phyloP scores from a whole-genome alignment of 2,113 vertebrate genomes.

The Zingel zingel region DNA sequence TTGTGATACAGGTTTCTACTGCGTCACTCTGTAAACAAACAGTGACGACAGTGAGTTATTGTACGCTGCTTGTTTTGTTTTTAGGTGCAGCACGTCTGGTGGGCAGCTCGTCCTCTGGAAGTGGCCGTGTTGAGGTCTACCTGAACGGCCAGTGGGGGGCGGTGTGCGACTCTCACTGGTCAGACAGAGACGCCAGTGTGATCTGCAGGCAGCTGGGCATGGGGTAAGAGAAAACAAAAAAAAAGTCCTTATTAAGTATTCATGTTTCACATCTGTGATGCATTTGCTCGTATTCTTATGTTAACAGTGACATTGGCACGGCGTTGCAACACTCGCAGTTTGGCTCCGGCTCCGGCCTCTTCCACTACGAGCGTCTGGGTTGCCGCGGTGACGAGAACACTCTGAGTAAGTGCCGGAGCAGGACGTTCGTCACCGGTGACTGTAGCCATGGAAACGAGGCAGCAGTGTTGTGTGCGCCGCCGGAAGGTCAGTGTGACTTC shows the following conservation, averaged over 20 bases:
- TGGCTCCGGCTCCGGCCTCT: slow-evolving; percentile 82
- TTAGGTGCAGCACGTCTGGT: slow-evolving; percentile 87
- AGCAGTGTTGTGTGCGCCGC: slow-evolving; percentile 85
- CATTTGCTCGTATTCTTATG: background rate
- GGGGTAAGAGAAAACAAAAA: slow-evolving; percentile 74
- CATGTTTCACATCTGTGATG: background rate
- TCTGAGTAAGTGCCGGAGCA: slow-evolving; percentile 86
- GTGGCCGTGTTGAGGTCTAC: slow-evolving; percentile 87
- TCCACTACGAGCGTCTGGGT: slow-evolving; percentile 89
- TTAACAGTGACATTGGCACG: slow-evolving; percentile 88
- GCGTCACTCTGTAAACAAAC: too few species aligned
- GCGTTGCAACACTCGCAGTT: slow-evolving; percentile 83
- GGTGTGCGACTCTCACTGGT: slow-evolving; percentile 90
- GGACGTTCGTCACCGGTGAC: slow-evolving; percentile 83
- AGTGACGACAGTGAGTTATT: too few species aligned
- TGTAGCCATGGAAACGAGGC: slow-evolving; percentile 88
- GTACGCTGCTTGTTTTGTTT: background rate
- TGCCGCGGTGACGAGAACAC: slow-evolving; percentile 89
- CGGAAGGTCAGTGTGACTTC: slow-evolving; percentile 88
- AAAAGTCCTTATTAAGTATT: too few species aligned
- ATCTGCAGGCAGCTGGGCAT: slow-evolving; percentile 92
- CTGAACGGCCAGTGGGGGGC: slow-evolving; percentile 90
- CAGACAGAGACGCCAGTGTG: slow-evolving; percentile 91
- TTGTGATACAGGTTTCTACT: background rate
- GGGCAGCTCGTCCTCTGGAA: slow-evolving; percentile 78